Percentiles rank a stretch among this genome's conserved stretches.
Conservation (phyloP, 2,113 vertebrate genomes). For the Phalacrocorax aristotelis region DNA sequence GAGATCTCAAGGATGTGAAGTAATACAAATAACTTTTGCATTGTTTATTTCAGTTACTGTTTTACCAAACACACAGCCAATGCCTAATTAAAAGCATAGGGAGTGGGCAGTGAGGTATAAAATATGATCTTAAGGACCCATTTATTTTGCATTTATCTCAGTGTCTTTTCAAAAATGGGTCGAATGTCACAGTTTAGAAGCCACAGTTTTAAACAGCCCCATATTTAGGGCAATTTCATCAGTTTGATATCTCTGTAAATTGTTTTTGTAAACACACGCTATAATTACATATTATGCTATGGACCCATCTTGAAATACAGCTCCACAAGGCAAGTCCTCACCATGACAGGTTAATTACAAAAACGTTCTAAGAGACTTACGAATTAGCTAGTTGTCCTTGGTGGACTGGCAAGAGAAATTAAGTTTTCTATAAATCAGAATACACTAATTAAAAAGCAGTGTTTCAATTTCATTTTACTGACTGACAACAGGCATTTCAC, state of each 20-base stretch:
- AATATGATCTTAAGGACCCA: neutral
- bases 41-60: neutral
- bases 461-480: neutral
- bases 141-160: neutral
- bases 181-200: neutral
- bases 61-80: neutral
- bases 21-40: neutral
- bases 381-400: neutral
- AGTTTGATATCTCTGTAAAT: neutral
- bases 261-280: neutral
- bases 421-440: neutral
- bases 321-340: neutral
- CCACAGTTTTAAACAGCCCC: neutral
- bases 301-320: neutral
- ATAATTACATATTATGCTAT: neutral
- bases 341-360: constrained; percentile 40
- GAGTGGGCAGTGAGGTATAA: neutral
- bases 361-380: neutral
- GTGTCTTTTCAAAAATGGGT: neutral
- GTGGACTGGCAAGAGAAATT: neutral
- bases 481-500: neutral
- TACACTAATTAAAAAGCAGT: neutral
- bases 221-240: neutral
- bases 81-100: neutral
- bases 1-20: constrained; percentile 10